These are phyloP conservation scores for Gobius niger DNA, from an alignment of 2,113 vertebrate genomes.

Conservation along the genomic window DNA sequence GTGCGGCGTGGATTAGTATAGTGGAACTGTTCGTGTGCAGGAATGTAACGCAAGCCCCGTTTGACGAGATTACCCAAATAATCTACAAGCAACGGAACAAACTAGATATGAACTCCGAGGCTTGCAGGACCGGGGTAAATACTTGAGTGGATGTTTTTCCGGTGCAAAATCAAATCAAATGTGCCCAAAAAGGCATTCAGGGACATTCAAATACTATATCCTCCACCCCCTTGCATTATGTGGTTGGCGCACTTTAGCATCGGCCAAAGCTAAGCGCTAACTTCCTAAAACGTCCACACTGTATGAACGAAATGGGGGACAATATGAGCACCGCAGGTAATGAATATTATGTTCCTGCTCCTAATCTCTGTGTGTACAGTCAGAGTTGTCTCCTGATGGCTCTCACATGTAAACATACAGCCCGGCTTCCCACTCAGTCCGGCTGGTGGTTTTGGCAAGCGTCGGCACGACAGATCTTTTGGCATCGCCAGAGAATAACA, in stretches of 20 bases:
- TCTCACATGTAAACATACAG: conserved; percentile 61
- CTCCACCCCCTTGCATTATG: neutral
- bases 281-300: neutral
- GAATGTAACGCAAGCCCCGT: neutral
- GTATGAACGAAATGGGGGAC: conserved; percentile 9
- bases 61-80: neutral
- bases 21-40: neutral
- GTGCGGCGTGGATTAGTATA: neutral
- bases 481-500: conserved; percentile 72
- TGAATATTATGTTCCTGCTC: conserved; percentile 36
- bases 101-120: neutral
- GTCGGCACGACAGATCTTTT: conserved; percentile 62
- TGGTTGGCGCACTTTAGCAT: no score
- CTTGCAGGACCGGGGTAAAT: neutral
- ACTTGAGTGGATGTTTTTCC: no score
- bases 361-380: conserved; percentile 57
- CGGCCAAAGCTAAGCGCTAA: neutral
- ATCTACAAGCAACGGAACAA: neutral
- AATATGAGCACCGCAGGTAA: conserved; percentile 12
- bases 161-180: no score
- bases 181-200: no score
- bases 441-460: conserved; percentile 62
- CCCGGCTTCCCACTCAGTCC: conserved; percentile 53
- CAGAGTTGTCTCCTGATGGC: conserved; percentile 50
- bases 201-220: no score